Base-by-base conservation (phyloP, 1,140 invertebrate species). In the Myzus persicae region DNA sequence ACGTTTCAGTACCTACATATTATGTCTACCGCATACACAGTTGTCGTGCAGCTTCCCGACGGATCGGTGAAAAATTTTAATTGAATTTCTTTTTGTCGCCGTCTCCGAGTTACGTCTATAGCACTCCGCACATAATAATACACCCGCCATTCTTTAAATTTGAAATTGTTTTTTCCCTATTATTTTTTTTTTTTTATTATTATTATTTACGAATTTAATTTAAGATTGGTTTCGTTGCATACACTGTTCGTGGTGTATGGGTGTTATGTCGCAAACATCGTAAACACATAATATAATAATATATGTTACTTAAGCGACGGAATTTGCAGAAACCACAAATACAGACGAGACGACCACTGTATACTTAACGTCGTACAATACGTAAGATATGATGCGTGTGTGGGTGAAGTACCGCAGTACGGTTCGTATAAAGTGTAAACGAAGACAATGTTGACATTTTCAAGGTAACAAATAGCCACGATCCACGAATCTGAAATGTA, bases 251-350 rank as follows among this genome's bases (percentile, higher is more conserved):
- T 46, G 40, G 84, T 46, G 26, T 42, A 31, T n/a, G 26, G 5
- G 42, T 18, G 84, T 87, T 87, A 26, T 44, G 84, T 87, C 24
- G 42, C 42, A 87, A 87, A 44, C 84, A n/a, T 87, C 14, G 42
- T 87, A n/a, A 87, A 87, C 84, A 14, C 84, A 40, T 42, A 76
- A 76, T 76, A n/a, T n/a, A n/a, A n/a, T n/a, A n/a, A n/a, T n/a
- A n/a, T n/a, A 76, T 76, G n/a, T 76, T 76, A 76, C n/a, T 76
- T 76, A 76, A 76, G 59, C n/a, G 59, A 76, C 31, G 31, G 31
- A 67, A 67, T 67, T 31, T 11, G 11, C n/a, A n/a, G 31, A 76
- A n/a, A 76, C 59, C n/a, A 14, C 59, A 67, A 67, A 67, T 18
- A 76, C 5, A n/a, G 59, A 76, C 59, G n/a, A 76, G 48, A 51